Base-by-base conservation (phyloP, 1,140 invertebrate genomes). In the Oryzaephilus surinamensis region DNA sequence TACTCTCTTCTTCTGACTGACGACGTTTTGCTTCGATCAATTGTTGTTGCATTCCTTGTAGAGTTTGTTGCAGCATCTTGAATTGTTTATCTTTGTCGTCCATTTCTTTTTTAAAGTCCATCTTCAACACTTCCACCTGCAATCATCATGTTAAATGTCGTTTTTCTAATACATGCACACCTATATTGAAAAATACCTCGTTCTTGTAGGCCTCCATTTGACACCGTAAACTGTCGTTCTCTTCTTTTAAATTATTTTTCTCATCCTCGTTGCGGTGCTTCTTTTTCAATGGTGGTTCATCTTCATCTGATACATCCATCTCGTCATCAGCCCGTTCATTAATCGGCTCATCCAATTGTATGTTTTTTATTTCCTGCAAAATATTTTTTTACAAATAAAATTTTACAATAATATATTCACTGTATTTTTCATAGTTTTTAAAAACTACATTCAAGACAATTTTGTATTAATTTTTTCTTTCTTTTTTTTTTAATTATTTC, bases 191-290 rank as follows among this genome's bases (percentile, higher is more conserved):
- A 13, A 30, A 45, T 37, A 83, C 81, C 67, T 95, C 92, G 66
- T 94, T 94, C 58, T 92, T 91, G 50, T 91, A 93, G 0, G 89
- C 91, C 64, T 94, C 90, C 47, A 96, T 59, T 69, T 96, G 90
- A 65, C 89, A 93, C 28, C 83, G 76, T 18, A 97, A 67, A 49
- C 80, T 85, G 46, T 95, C 89, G 61, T 93, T 94, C 57, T 92
- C 90, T 45, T 90, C 85, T 72, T 89, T 61, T 4, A 65, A 55
- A 32, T 57, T 55, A 16, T 62, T 57, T 7, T 57, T 57, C 38
- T 70, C 67, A 34, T 70, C 67, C 31, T 54, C 29, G 60, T 51
- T 43, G 69, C 67, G 52, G 60, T 62, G 41, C 61, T 56, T 61
- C 31, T 64, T 49, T 37, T 57, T 53, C 23, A 60, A 63, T 2